Evolutionary conservation across 1,140 invertebrate species (phyloP), one percentile per base, ranked within the genome.

Genomic region (Oryzaephilus surinamensis): DNA sequence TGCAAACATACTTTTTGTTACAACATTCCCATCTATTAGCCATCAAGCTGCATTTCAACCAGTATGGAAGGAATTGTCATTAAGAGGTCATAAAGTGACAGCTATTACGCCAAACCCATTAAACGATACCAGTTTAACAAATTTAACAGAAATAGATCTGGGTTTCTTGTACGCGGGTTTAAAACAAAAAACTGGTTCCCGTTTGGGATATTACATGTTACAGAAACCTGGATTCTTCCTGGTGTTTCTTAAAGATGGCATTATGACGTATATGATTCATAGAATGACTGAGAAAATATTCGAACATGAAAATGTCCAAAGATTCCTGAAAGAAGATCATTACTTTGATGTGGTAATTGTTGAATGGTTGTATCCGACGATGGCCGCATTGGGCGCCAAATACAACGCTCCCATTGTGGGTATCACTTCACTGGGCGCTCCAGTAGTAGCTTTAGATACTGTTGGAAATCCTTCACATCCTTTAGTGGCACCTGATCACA

Each of bases 11-110:
- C 15, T 39, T 7, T 27, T 6, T n/a, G 26, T 20, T 10, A 31
- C 31, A 21, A 29, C 21, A 8, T n/a, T 30, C 8, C 45, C 60
- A 1, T 57, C 60, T 0, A 57, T 58, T 35, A 70, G 67, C 44
- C 67, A 71, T 32, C 62, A 64, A 37, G 50, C 63, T 14, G 54
- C 65, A 7, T 61, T 53, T 28, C 48, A 48, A 12, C 41, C 51
- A 16, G 42, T 70, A 16, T 54, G 58, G 23, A 45, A 33, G 26
- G 48, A 52, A 33, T 24, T 48, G 6, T 39, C 46, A 3, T 26
- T 45, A 18, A n/a, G 38, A 31, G 46, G 46, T 3, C 46, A 48
- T 15, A 21, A 47, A n/a, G 37, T 47, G 4, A 45, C 36, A 15
- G 21, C 38, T 10, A 29, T 39, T 12, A 43, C 41, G 2, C 10